These are phyloP conservation scores for Toxostoma redivivum DNA, from an alignment of 2,113 vertebrate genomes.

Conservation along the genomic window DNA sequence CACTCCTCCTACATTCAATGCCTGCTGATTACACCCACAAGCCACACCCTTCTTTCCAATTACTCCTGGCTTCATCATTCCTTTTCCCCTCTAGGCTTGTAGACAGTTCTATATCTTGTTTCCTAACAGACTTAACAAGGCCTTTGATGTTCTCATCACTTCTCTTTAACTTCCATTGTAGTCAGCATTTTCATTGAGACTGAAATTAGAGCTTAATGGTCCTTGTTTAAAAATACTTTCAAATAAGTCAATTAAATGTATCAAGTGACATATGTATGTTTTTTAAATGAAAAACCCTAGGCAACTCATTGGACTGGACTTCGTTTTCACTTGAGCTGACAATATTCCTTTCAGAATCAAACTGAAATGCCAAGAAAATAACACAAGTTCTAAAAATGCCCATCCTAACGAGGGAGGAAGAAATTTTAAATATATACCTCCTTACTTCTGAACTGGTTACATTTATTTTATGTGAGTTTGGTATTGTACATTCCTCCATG, in stretches of 20 bases:
- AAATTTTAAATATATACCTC: constrained; percentile 27
- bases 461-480: constrained; percentile 56
- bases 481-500: not conserved
- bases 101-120: constrained; percentile 54
- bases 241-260: constrained; percentile 29
- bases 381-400: not conserved
- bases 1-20: not conserved
- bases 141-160: constrained; percentile 59
- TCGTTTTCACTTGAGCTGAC: not conserved
- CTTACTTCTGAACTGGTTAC: not conserved
- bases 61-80: constrained; percentile 21
- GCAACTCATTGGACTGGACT: not conserved
- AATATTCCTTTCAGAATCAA: not conserved
- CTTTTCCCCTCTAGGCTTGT: constrained; percentile 12
- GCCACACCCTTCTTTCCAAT: constrained; percentile 10
- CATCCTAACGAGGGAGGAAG: constrained; percentile 24
- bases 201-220: constrained; percentile 45
- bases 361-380: not conserved
- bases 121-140: constrained; percentile 62
- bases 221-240: constrained; percentile 10
- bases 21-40: not conserved
- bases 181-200: constrained; percentile 61
- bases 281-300: not conserved
- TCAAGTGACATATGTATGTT: not conserved
- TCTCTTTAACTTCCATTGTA: constrained; percentile 50